Base-by-base conservation (phyloP, 2,888 invertebrate genomes). In the Cheilosia urbana region DNA sequence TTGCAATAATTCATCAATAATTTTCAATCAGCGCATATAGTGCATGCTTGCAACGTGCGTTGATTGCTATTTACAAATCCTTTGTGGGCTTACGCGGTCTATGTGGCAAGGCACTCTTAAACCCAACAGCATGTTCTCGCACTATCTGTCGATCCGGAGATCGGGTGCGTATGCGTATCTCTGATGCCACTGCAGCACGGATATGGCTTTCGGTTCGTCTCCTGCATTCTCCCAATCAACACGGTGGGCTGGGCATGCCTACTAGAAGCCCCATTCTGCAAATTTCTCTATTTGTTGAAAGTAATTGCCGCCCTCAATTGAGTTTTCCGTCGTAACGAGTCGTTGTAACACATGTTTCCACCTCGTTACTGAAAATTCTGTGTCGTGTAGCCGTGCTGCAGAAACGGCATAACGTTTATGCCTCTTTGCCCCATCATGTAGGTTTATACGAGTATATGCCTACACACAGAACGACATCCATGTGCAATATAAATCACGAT, bases 61-160 rank as follows among this genome's bases (percentile, higher is more conserved):
- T 85, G 85, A 85, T 85, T 85, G 85, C 76, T 81, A 85, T 85
- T 85, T 85, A 81, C 85, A 85, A 85, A 85, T 81, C 81, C 77
- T 81, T 81, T 85, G 77, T 72, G 58, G 72, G 76, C 81, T 85
- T 71, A 68, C 77, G 81, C 76, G 81, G 76, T 81, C 66, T 72
- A 51, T 85, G 81, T 19, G 63, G 73, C 73, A 45, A 45, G 27
- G 81, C 34, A 49, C 78, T 65, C 79, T 11, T 37, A 40, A 53
- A 40, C 57, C 71, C 71, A 34, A 40, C 72, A 47, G 63, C 53
- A 66, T 73, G 51, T 57, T 65, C 66, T 69, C 30, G 37, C 49
- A 53, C 62, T 63, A 66, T 65, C 75, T 58, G 21, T 40, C 57
- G n/a, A 58, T 65, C 65, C 47, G 19, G 53, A 58, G 19, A 63